Base-by-base conservation (phyloP, 2,888 invertebrate species). In the Exocentrus adspersus region DNA sequence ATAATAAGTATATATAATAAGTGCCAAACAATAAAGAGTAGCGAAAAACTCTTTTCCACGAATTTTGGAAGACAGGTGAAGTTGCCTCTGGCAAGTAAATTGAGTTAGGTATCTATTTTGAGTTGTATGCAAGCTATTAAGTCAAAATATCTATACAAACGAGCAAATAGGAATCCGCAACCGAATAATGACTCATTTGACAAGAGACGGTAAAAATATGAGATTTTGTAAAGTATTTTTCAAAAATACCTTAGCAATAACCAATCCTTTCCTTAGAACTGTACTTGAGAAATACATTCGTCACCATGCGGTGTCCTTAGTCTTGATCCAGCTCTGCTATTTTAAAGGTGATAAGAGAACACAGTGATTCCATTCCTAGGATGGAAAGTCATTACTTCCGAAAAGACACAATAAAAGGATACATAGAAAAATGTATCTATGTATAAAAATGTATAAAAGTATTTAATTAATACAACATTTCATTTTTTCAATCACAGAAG, bases 311-410 rank as follows among this genome's bases (percentile, higher is more conserved):
- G 41, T 20, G 5, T 42, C 30, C 24, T 50, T 14, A 50, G 46
- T 45, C 17, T 24, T 14, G 48, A 62, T 9, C 24, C 16, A 42
- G 21, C 28, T 28, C 51, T 20, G 48, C 37, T 37, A 41, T 48
- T 32, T n/a, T 24, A 32, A 46, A 65, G 12, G 60, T 42, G 24
- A 60, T 60, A 60, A 54, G 41, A 41, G 46, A 50, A 42, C 66
- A 63, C 57, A 66, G 63, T 42, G 57, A 66, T 46, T 54, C 64
- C 46, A 66, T 64, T 50, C 66, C 66, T 6, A 51, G 51, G 30
- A 66, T 66, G 45, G 63, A 60, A 51, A 57, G 60, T 45, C 66
- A 66, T 50, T 66, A 66, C 28, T 64, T 51, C 41, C 50, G 66
- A 42, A 56, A 48, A 42, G 54, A 66, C 50, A 66, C 60, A 28